Conservation (phyloP, 2,113 vertebrate genomes). For the Siphamia tubifer region DNA sequence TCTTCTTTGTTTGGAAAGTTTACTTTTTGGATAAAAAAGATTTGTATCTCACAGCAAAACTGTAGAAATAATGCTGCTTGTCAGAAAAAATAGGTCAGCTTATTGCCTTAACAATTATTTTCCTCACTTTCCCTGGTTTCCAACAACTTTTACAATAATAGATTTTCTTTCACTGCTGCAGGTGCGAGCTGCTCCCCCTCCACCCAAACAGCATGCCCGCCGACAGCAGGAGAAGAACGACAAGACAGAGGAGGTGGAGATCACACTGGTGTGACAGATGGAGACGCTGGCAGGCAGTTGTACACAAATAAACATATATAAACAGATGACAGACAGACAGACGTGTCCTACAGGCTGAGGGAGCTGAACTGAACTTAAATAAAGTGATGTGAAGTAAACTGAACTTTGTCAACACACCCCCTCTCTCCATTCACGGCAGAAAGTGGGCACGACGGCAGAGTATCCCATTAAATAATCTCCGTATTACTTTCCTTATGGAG, state of each 20-base stretch:
- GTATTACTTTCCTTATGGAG: constrained; percentile 57
- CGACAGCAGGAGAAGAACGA: constrained; percentile 89
- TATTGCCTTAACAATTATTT: neutral
- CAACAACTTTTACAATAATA: neutral
- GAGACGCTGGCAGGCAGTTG: constrained; percentile 4
- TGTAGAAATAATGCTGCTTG: neutral
- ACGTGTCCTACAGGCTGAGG: constrained; percentile 17
- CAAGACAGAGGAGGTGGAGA: constrained; percentile 96
- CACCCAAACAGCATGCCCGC: constrained; percentile 90
- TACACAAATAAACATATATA: neutral
- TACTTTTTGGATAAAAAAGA: neutral
- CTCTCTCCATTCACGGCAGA: neutral
- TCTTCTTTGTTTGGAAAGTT: no score
- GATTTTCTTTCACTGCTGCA: constrained; percentile 54
- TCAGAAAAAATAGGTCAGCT: constrained; percentile 11
- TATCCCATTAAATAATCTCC: constrained; percentile 26
- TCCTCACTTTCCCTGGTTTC: neutral
- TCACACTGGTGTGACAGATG: constrained; percentile 90
- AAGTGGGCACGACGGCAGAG: constrained; percentile 9
- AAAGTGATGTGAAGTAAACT: constrained; percentile 32
- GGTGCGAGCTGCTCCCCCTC: constrained; percentile 96
- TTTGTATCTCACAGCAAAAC: neutral
- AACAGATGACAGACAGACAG: constrained; percentile 25
- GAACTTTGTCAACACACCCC: neutral
- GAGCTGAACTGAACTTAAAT: constrained; percentile 33